These are phyloP conservation scores for Oceanodroma tethys DNA, from an alignment of 2,113 vertebrate species.

Conservation along the genomic window DNA sequence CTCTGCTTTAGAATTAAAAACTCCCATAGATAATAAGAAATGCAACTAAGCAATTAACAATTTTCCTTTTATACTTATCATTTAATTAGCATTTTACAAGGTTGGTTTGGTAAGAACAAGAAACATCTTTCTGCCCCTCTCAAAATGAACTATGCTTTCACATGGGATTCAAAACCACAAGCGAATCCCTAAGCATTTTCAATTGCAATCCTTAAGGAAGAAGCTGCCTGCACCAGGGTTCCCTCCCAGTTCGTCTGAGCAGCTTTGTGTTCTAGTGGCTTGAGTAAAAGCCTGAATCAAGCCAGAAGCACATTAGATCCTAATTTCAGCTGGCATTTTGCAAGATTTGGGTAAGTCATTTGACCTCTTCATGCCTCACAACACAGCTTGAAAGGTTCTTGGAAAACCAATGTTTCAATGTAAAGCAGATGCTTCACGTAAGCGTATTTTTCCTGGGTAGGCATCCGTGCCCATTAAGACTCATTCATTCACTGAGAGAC, in stretches of 20 bases:
- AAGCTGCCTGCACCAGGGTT: background rate
- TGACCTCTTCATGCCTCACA: background rate
- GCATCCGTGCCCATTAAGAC: background rate
- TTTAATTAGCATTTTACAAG: slow-evolving; percentile 52
- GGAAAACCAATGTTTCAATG: background rate
- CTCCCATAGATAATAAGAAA: background rate
- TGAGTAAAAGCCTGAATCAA: background rate
- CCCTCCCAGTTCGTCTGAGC: background rate
- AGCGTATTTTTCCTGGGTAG: background rate
- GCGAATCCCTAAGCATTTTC: background rate
- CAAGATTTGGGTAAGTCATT: background rate
- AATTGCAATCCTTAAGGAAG: rapidly evolving
- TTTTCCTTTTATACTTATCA: slow-evolving; percentile 26
- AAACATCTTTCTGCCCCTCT: background rate
- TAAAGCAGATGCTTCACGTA: background rate
- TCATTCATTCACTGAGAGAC: background rate
- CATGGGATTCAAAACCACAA: background rate
- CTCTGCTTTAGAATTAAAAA: slow-evolving; percentile 14
- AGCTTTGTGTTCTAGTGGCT: background rate
- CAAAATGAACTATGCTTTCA: background rate
- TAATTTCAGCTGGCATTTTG: background rate
- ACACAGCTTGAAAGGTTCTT: background rate
- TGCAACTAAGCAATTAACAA: slow-evolving; percentile 34
- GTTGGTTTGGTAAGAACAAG: slow-evolving; percentile 11
- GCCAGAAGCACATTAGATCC: background rate